phyloP scores from a whole-genome alignment of 2,113 vertebrate genomes.

The Osmerus eperlanus region DNA sequence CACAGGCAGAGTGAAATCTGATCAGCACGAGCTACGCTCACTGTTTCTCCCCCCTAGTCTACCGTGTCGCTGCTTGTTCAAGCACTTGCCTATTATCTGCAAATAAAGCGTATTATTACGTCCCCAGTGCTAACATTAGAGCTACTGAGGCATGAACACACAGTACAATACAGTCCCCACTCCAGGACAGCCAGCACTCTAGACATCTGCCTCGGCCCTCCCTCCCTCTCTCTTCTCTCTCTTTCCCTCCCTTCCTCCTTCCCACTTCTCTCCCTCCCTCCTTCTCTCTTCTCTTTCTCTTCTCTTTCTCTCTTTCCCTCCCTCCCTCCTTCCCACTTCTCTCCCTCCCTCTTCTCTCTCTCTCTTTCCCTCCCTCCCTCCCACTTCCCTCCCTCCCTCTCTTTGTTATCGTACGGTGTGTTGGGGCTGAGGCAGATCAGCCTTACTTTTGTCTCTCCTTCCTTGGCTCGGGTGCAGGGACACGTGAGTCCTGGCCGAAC shows the following conservation, averaged over 20 bases:
- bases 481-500: conserved; percentile 29
- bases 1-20: conserved; percentile 11
- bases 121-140: conserved; percentile 5
- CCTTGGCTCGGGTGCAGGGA: conserved; percentile 13
- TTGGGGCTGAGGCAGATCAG: neutral
- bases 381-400: neutral
- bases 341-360: neutral
- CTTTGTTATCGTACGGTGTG: neutral
- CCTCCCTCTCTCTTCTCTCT: conserved; percentile 7
- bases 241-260: neutral
- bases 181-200: neutral
- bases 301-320: neutral
- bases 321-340: neutral
- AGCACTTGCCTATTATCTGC: conserved; percentile 15
- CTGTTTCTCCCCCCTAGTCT: conserved; percentile 1
- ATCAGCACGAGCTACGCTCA: neutral
- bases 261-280: neutral
- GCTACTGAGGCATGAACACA: neutral
- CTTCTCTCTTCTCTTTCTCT: conserved; percentile 2
- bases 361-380: neutral
- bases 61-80: conserved; percentile 23
- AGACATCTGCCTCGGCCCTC: neutral
- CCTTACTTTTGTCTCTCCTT: conserved; percentile 3
- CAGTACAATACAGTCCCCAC: neutral
- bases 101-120: conserved; percentile 18